Base-by-base conservation (phyloP, 2,888 invertebrate species). In the Erebia epiphron region DNA sequence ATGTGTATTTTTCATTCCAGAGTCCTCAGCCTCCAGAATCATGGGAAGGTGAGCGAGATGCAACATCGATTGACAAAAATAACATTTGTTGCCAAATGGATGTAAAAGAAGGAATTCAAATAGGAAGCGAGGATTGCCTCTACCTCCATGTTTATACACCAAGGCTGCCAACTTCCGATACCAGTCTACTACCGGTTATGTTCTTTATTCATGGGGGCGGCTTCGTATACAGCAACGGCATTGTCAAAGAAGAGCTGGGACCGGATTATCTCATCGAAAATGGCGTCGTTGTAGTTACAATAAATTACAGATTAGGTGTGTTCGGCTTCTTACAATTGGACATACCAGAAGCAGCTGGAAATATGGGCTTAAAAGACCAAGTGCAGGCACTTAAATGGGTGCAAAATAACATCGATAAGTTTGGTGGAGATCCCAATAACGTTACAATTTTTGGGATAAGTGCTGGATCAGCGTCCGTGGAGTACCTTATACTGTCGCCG, bases 31-130 rank as follows among this genome's bases (percentile, higher is more conserved):
- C 88, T 41, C 82, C 88, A 16, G 85, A 87, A 14, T 76, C 85
- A 67, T 93, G 92, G 92, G 73, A 84, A 16, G 89, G 88, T 0
- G 87, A 89, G 58, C 89, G 91, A 83, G 92, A 94, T 81, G 94
- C 94, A 10, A 91, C 91, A 4, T 82, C 84, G 67, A 88, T 88
- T 77, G 73, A 80, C 84, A 61, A 75, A 70, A 73, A 76, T 11
- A 79, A 83, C 49, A 71, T 82, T 50, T 76, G 82, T 11, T 72
- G 75, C 41, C 88, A 89, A 76, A 65, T 78, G 5, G 79, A 84
- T 58, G 63, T 81, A 4, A 41, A 73, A 0, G 75, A 72, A 41
- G 76, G 77, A 26, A 49, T 70, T 4, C 35, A 77, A 50, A 71
- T 66, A 2, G 90, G 90, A 14, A 80, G 79, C 63, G 91, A 92